These are phyloP conservation scores for Chrysolina oricalcia DNA, from an alignment of 2,888 invertebrate species.

Conservation along the genomic window DNA sequence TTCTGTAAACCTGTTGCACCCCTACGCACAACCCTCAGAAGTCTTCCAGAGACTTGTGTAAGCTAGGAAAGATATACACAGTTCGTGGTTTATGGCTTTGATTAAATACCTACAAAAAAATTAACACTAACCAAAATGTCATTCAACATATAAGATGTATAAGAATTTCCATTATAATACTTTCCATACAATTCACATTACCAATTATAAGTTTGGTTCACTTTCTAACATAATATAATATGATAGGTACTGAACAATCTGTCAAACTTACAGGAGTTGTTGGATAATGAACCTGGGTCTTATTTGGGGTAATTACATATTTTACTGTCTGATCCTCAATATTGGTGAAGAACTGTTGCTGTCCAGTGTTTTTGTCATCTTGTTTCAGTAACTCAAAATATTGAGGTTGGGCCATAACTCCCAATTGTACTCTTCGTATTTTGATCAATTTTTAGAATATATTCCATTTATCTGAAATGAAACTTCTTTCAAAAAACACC, in stretches of 20 bases:
- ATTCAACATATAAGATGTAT: too few species aligned
- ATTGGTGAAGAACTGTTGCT: conserved; percentile 79
- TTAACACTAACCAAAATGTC: too few species aligned
- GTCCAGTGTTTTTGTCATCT: conserved; percentile 73
- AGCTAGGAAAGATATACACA: too few species aligned
- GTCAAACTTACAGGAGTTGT: conserved; percentile 62
- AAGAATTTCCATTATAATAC: too few species aligned
- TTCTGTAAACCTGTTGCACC: too few species aligned
- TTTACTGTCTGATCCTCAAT: conserved; percentile 71
- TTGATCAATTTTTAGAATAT: neutral
- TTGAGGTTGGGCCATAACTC: conserved; percentile 77
- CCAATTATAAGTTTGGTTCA: neutral
- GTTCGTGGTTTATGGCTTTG: too few species aligned
- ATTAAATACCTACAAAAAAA: too few species aligned
- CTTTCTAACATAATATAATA: neutral
- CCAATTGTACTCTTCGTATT: neutral
- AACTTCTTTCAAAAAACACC: neutral
- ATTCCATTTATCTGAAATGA: conserved; percentile 7
- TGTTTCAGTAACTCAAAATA: conserved; percentile 80
- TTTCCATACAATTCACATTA: too few species aligned
- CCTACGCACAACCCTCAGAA: too few species aligned
- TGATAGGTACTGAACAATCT: conserved; percentile 5
- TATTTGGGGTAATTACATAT: conserved; percentile 67
- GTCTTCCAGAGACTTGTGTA: too few species aligned
- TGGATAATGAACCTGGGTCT: conserved; percentile 62